phyloP scores from a whole-genome alignment of 1,140 invertebrate genomes.

The Achroia grisella region DNA sequence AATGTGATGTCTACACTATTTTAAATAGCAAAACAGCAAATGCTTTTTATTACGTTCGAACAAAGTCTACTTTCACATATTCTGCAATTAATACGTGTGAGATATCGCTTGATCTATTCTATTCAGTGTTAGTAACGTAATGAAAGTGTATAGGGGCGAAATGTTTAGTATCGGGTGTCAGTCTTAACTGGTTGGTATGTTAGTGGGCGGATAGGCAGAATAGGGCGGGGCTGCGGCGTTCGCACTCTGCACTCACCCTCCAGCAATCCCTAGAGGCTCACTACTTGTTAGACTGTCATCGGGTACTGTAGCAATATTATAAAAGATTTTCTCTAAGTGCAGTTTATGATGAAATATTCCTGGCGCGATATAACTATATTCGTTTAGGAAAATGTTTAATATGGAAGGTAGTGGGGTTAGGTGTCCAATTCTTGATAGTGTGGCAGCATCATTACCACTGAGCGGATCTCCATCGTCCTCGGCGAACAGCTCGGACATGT shows the following conservation, averaged over 20 bases:
- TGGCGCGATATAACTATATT: background rate
- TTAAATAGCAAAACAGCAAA: too few relatives aligned
- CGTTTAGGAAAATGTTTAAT: conserved; percentile 22
- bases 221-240: background rate
- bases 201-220: background rate
- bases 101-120: too few relatives aligned
- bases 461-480: conserved; percentile 45
- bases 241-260: background rate
- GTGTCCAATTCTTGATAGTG: conserved; percentile 25
- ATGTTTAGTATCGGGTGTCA: too few relatives aligned
- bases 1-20: too few relatives aligned
- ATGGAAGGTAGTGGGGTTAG: conserved; percentile 43
- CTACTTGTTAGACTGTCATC: background rate
- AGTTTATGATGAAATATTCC: background rate
- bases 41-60: too few relatives aligned
- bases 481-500: conserved; percentile 50
- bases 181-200: too few relatives aligned
- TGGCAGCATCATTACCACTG: conserved; percentile 21
- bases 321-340: background rate
- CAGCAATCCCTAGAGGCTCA: background rate
- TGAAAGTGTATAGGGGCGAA: too few relatives aligned
- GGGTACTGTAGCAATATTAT: background rate
- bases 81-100: too few relatives aligned
- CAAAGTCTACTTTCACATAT: too few relatives aligned
- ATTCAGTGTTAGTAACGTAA: too few relatives aligned